A percentile compares a stretch with the other conserved stretches of the same genome.
Conservation (phyloP, 2,888 invertebrate species). For the Diarsia mendica region DNA sequence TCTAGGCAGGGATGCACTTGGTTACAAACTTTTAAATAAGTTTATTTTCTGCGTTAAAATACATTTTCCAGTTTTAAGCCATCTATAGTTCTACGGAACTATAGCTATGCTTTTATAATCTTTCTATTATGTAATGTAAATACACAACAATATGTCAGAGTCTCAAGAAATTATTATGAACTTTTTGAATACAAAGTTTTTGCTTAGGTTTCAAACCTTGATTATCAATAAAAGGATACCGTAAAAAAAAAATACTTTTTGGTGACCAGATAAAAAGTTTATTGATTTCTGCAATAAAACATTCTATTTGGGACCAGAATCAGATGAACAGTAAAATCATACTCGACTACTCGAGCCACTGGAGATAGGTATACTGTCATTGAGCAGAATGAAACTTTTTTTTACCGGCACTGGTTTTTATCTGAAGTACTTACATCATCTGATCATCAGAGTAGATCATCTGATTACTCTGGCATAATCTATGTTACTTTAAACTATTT, state of each 20-base stretch:
- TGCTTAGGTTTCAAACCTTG: background rate
- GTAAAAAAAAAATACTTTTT: too few species aligned
- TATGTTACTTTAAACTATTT: background rate
- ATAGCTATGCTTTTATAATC: background rate
- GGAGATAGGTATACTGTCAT: background rate
- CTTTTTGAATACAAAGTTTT: background rate
- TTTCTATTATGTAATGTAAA: conserved; percentile 38
- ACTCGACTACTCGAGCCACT: background rate
- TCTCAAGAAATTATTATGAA: background rate
- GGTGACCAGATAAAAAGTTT: too few species aligned
- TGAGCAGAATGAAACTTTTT: fast-evolving
- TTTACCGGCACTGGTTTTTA: background rate
- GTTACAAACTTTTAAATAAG: conserved; percentile 10
- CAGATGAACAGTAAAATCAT: background rate
- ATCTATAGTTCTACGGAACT: background rate
- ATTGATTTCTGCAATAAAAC: too few species aligned
- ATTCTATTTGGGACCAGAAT: background rate
- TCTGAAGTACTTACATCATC: too few species aligned
- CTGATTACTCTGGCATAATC: background rate
- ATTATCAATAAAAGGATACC: background rate
- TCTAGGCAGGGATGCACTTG: conserved; percentile 6
- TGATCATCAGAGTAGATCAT: too few species aligned
- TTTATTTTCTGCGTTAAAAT: background rate
- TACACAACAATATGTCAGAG: background rate
- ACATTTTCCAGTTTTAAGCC: background rate